A percentile compares a stretch with the other conserved stretches of the same genome.
Conservation (phyloP, 2,797 vertebrate genomes). For the Linurgus olivaceus region DNA sequence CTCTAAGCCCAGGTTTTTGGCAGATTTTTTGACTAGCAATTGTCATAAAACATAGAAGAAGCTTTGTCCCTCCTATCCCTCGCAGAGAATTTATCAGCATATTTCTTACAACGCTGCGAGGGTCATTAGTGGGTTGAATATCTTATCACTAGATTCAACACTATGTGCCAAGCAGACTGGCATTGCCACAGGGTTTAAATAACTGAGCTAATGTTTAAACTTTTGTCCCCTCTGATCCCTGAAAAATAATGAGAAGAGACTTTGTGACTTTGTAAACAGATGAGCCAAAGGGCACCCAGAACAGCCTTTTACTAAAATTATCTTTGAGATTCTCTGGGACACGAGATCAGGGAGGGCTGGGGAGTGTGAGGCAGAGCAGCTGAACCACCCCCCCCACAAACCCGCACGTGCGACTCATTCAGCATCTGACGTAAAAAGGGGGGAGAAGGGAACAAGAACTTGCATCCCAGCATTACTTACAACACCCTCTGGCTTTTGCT, state of each 20-base stretch:
- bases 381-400: not conserved
- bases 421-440: not conserved
- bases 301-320: not conserved
- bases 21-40: not conserved
- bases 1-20: not conserved
- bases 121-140: not conserved
- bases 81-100: not conserved
- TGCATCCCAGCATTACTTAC: not conserved
- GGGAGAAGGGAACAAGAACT: not conserved
- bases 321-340: not conserved
- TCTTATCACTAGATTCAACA: not conserved
- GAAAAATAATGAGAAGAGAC: slow-evolving; percentile 57
- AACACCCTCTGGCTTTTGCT: not conserved
- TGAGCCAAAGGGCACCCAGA: not conserved
- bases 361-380: not conserved
- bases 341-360: not conserved
- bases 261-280: slow-evolving; percentile 49
- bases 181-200: slow-evolving; percentile 32
- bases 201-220: slow-evolving; percentile 70
- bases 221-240: slow-evolving; percentile 44
- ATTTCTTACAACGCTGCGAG: not conserved
- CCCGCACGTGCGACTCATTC: accelerated
- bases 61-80: not conserved
- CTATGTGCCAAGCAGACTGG: not conserved
- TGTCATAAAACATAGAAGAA: not conserved